Evolutionary conservation across 2,888 invertebrate genomes (phyloP), one percentile per base, ranked within the genome.

Genomic region (Cryptophagus acutangulus): DNA sequence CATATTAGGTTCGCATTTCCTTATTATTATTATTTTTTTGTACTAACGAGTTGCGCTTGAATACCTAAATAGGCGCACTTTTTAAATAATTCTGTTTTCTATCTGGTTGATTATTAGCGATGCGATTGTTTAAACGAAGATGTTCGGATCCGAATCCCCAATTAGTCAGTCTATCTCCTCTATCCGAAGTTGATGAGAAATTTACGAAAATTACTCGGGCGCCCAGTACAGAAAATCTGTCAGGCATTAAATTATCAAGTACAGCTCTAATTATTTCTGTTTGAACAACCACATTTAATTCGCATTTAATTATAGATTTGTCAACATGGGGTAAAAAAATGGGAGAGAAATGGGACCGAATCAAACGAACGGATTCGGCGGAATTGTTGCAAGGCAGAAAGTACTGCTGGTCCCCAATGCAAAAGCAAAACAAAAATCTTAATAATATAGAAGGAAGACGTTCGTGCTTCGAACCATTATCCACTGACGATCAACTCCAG

Each of bases 291-390:
- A 20, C 6, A 8, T 28, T 18, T 10, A 8, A 8, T 10, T 10
- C 24, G n/a, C 13, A 25, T 14, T 35, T 26, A 8, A 17, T 41
- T 61, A 36, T 57, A 78, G 78, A 75, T 54, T 67, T 78, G 48
- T 74, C 78, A 4, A 77, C 77, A 18, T 78, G 77, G 78, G 75
- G 78, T 33, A 74, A 71, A 55, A 74, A 73, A 63, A 74, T 76
- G 46, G 78, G 78, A 33, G 71, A 71, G 55, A 76, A 75, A 62
- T 77, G 77, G 75, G 78, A 78, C 45, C 75, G 77, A 52, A 61
- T 79, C 43, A 77, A 74, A 57, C 68, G 76, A 40, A 73, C 75
- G 39, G 77, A 79, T 49, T 77, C 77, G 28, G 71, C 74, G 1
- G 79, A 79, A 54, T 59, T 74, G 41, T 62, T 76, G 16, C 45